phyloP scores from a whole-genome alignment of 64 coral and sea anemone genomes.

The Platygyra sinensis region DNA sequence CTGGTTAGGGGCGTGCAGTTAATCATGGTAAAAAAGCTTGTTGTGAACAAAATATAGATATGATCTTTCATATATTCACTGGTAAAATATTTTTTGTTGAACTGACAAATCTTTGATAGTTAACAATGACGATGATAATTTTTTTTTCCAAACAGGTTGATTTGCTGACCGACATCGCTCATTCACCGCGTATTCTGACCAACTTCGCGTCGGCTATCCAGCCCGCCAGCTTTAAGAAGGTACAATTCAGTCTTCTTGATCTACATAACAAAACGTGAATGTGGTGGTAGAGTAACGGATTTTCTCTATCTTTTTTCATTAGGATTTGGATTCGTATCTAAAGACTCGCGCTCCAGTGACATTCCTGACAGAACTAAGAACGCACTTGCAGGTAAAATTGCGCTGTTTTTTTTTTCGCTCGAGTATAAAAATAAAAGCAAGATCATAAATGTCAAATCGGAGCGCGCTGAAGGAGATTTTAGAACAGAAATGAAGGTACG shows the following conservation, averaged over 20 bases:
- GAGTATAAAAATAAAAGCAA: neutral
- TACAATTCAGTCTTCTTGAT: neutral
- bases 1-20: too few relatives aligned
- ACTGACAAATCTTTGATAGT: too few relatives aligned
- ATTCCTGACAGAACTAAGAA: constrained; percentile 92
- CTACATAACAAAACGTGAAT: neutral
- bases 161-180: constrained; percentile 93
- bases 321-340: constrained; percentile 98
- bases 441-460: too few relatives aligned
- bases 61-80: too few relatives aligned
- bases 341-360: constrained; percentile 97
- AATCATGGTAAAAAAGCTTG: too few relatives aligned
- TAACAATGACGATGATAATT: neutral
- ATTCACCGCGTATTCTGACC: constrained; percentile 93
- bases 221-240: constrained; percentile 96
- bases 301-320: neutral
- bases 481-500: neutral
- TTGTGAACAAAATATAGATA: too few relatives aligned
- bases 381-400: constrained; percentile 84
- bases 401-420: neutral
- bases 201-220: constrained; percentile 95
- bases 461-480: neutral
- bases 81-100: too few relatives aligned
- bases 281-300: neutral
- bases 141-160: constrained; percentile 70